Percentiles rank a stretch among this genome's conserved stretches.
phyloP scores from a whole-genome alignment of 2,113 vertebrate species.

The Pheucticus melanocephalus region DNA sequence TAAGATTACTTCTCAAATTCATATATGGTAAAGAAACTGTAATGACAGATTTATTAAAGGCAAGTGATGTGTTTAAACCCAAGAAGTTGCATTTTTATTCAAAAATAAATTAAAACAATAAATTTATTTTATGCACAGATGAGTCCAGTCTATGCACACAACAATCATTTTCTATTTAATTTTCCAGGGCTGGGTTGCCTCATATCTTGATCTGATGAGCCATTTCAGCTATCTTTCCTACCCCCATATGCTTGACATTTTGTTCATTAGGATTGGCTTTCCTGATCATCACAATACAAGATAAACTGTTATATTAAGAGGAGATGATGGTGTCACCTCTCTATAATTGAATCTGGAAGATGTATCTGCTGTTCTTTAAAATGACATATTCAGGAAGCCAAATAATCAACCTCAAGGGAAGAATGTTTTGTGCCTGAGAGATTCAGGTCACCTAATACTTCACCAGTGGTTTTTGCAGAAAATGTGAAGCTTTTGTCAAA shows the following conservation, averaged over 20 bases:
- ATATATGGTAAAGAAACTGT: slow-evolving; percentile 67
- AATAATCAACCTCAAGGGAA: slow-evolving; percentile 63
- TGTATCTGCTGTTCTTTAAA: slow-evolving; percentile 61
- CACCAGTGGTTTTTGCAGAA: slow-evolving; percentile 2
- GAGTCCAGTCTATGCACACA: slow-evolving; percentile 71
- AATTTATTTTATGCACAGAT: slow-evolving; percentile 77
- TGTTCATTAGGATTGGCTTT: slow-evolving; percentile 70
- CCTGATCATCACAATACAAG: slow-evolving; percentile 69
- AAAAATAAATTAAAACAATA: slow-evolving; percentile 82
- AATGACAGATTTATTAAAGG: slow-evolving; percentile 78
- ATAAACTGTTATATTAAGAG: slow-evolving; percentile 77
- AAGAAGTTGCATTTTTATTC: slow-evolving; percentile 77
- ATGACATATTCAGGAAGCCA: slow-evolving; percentile 63
- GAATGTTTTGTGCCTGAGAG: slow-evolving; percentile 5
- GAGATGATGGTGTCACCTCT: slow-evolving; percentile 54
- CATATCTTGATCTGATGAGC: slow-evolving; percentile 20
- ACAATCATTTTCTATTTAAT: slow-evolving; percentile 66
- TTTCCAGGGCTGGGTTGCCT: slow-evolving; percentile 40
- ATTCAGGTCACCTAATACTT: not conserved
- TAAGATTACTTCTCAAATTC: slow-evolving; percentile 76
- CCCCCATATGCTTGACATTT: slow-evolving; percentile 63
- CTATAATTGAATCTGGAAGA: slow-evolving; percentile 77
- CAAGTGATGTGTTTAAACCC: slow-evolving; percentile 75
- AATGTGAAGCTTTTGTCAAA: slow-evolving; percentile 53
- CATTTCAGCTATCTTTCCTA: slow-evolving; percentile 60